These are phyloP conservation scores for Dryobotodes eremita DNA, from an alignment of 2,888 invertebrate species.

Conservation along the genomic window DNA sequence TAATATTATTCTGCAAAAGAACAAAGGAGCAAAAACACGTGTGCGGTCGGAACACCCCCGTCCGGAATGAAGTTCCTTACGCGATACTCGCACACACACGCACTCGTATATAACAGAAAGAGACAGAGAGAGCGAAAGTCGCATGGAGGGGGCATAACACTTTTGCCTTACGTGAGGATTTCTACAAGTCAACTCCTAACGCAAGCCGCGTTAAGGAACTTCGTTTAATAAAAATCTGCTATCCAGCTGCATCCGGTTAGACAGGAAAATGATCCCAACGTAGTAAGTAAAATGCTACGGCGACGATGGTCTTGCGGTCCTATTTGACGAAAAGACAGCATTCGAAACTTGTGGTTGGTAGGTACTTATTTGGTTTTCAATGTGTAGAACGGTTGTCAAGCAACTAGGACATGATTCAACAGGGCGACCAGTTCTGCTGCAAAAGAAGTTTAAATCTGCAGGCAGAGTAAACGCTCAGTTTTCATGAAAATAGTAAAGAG, in stretches of 20 bases:
- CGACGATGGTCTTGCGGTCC: not conserved
- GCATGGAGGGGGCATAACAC: not conserved
- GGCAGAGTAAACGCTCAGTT: not conserved
- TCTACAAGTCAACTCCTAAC: not conserved
- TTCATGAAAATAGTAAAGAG: not conserved
- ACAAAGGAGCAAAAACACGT: not conserved
- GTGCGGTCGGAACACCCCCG: not conserved
- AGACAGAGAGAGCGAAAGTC: not conserved
- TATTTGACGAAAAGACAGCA: not conserved
- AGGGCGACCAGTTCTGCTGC: not conserved
- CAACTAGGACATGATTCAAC: not conserved
- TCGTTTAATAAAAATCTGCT: not conserved
- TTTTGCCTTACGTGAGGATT: not conserved
- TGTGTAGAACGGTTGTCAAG: not conserved
- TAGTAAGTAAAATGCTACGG: no score
- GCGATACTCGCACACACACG: not conserved
- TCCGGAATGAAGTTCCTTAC: not conserved
- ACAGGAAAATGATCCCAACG: not conserved
- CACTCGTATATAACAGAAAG: not conserved
- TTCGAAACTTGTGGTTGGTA: not conserved
- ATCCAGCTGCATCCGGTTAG: not conserved
- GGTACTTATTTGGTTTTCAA: not conserved
- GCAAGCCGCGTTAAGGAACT: no score
- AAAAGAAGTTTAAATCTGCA: no score
- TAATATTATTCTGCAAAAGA: not conserved